Percentiles rank a stretch among this genome's conserved stretches.
Evolutionary conservation across 2,113 vertebrate genomes (phyloP).

Genomic region (Enhydra lutris): DNA sequence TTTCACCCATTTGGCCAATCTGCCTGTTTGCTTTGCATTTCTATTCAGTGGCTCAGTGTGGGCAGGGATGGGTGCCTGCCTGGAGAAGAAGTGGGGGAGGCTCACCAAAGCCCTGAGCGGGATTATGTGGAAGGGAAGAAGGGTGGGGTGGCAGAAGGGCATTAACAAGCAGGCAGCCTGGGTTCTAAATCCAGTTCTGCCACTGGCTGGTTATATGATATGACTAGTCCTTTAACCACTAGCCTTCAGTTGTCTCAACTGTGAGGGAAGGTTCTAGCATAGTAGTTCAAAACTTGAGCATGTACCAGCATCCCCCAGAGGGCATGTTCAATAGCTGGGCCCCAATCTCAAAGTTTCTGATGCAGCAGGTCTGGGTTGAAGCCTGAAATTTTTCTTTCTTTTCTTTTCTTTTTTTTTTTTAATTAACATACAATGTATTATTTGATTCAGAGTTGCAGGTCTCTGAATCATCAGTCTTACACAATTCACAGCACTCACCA

Average conservation of each 20-base stretch:
- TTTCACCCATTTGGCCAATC: neutral
- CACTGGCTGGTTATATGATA: neutral
- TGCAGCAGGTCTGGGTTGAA: neutral
- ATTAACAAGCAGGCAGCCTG: too few relatives aligned
- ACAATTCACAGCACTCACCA: too few relatives aligned
- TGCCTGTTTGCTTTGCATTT: neutral
- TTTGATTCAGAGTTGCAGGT: too few relatives aligned
- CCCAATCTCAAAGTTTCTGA: neutral
- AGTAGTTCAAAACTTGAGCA: neutral
- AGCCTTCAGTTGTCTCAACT: neutral
- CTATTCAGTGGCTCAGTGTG: neutral
- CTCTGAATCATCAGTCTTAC: too few relatives aligned
- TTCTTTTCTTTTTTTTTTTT: too few relatives aligned
- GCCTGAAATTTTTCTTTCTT: neutral
- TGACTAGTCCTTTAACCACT: neutral
- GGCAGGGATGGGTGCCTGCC: neutral
- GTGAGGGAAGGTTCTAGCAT: neutral
- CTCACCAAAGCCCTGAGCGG: neutral
- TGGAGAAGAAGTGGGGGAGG: neutral
- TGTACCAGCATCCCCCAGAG: neutral
- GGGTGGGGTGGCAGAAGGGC: fast-evolving
- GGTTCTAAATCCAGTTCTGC: neutral
- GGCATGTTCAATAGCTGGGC: neutral
- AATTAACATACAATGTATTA: too few relatives aligned
- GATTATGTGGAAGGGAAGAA: neutral